Conservation (phyloP, 2,113 vertebrate genomes). For the Xerus inauris region DNA sequence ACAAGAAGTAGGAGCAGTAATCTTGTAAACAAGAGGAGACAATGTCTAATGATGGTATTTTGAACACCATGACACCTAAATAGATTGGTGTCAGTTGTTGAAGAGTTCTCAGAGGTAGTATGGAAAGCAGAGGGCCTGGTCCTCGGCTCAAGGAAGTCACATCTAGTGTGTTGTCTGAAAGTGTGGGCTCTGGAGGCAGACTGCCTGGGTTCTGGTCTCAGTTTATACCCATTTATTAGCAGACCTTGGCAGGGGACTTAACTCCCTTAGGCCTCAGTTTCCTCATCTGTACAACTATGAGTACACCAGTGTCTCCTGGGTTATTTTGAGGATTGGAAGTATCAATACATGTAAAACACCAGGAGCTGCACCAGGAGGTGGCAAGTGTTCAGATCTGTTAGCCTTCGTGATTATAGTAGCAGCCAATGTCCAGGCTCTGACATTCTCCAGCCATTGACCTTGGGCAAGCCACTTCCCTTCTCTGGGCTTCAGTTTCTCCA, state of each 20-base stretch:
- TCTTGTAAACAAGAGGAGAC: not conserved
- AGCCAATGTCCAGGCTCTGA: not conserved
- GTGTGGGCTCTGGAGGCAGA: not conserved
- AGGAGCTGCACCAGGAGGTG: not conserved
- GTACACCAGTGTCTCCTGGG: not conserved
- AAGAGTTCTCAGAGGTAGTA: not conserved
- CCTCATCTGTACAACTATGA: not conserved
- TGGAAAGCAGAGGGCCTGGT: not conserved
- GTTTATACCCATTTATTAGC: not conserved
- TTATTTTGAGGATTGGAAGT: not conserved
- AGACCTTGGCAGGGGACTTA: not conserved
- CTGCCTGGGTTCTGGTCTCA: not conserved
- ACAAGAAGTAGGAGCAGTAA: not conserved
- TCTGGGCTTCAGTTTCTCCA: not conserved
- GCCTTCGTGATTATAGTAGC: not conserved
- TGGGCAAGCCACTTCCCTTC: not conserved
- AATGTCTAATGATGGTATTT: not conserved
- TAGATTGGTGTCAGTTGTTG: not conserved
- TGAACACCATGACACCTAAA: not conserved
- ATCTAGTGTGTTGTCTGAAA: not conserved
- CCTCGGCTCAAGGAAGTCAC: not conserved
- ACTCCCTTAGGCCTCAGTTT: not conserved
- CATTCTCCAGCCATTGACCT: not conserved
- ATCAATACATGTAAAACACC: not conserved
- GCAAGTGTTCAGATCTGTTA: not conserved